Conservation (phyloP, 2,113 vertebrate genomes). For the Isichthys henryi region DNA sequence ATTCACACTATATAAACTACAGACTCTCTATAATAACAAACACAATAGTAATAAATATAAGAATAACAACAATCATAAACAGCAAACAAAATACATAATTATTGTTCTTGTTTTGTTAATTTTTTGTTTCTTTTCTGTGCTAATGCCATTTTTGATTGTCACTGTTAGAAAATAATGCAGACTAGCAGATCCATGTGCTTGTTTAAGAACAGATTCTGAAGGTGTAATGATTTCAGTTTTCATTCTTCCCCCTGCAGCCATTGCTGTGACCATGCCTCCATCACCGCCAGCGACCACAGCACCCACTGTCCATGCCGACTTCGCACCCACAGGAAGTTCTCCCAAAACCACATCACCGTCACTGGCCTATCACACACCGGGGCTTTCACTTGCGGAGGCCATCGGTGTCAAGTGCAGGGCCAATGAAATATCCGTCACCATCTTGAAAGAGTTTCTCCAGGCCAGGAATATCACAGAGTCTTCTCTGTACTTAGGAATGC, state of each 20-base stretch:
- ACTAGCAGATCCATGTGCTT: no score
- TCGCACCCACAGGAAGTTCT: neutral
- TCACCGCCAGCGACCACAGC: neutral
- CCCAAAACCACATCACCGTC: neutral
- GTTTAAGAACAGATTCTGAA: no score
- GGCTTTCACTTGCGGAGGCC: neutral
- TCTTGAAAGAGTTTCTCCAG: constrained; percentile 62
- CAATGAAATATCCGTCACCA: constrained; percentile 52
- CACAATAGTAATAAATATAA: no score
- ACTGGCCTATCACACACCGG: neutral
- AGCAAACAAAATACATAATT: no score
- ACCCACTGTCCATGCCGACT: neutral
- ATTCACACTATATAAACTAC: no score
- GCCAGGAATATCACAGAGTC: constrained; percentile 52
- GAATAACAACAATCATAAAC: no score
- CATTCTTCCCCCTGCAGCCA: neutral
- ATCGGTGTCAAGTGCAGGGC: constrained; percentile 62
- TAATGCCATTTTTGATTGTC: no score
- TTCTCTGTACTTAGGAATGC: constrained; percentile 67
- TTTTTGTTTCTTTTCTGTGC: no score
- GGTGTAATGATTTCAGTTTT: no score
- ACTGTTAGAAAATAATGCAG: no score
- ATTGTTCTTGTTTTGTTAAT: no score
- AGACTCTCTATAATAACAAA: no score
- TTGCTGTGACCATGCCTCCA: neutral